Evolutionary conservation across 2,888 invertebrate genomes (phyloP).

Genomic region (Melanchra persicariae): DNA sequence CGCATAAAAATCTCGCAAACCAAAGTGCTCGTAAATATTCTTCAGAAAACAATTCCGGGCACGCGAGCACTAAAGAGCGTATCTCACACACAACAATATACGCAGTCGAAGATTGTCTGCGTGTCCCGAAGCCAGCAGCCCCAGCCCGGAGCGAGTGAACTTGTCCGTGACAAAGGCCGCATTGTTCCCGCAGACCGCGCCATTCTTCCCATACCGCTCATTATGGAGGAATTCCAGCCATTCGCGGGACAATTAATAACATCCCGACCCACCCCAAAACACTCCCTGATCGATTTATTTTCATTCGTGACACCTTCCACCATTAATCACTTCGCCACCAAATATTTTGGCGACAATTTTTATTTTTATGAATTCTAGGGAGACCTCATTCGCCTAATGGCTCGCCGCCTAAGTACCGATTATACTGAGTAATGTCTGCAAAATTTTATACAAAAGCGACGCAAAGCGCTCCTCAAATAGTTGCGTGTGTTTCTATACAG

Average conservation of each 20-base stretch:
- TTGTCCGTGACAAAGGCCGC: constrained; percentile 63
- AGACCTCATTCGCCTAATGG: constrained; percentile 58
- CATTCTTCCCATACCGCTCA: constrained; percentile 71
- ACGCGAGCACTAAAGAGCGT: constrained; percentile 32
- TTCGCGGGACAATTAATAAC: constrained; percentile 71
- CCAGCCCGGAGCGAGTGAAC: constrained; percentile 46
- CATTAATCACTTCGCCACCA: constrained; percentile 66
- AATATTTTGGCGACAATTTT: constrained; percentile 66
- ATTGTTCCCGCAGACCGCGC: constrained; percentile 66
- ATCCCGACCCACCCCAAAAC: constrained; percentile 57
- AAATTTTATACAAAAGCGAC: constrained; percentile 47
- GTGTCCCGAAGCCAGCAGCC: constrained; percentile 7
- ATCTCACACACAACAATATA: constrained; percentile 51
- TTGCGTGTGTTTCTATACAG: constrained; percentile 42
- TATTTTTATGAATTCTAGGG: constrained; percentile 61
- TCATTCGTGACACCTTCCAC: constrained; percentile 63
- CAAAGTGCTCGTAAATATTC: constrained; percentile 46
- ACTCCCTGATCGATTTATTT: constrained; percentile 69
- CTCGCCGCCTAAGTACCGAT: constrained; percentile 51
- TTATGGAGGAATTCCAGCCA: constrained; percentile 68
- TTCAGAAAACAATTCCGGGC: constrained; percentile 49
- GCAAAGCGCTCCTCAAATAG: constrained; percentile 40
- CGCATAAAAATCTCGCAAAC: constrained; percentile 35
- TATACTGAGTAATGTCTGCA: constrained; percentile 56
- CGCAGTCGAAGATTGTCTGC: constrained; percentile 29